phyloP scores from a whole-genome alignment of 2,797 vertebrate genomes.

The Periophthalmus magnuspinnatus region DNA sequence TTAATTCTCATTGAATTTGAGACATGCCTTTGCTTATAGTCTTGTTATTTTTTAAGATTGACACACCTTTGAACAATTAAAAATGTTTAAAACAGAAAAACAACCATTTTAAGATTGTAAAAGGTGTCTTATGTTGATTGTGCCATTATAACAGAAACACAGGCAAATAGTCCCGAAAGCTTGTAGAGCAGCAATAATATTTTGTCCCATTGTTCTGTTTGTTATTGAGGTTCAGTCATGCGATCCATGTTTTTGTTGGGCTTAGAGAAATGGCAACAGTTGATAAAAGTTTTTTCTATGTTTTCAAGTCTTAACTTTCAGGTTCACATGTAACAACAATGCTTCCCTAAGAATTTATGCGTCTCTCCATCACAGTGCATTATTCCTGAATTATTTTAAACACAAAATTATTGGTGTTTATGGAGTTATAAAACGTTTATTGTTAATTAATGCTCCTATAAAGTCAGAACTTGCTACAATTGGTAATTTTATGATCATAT shows the following conservation, averaged over 20 bases:
- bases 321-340: not conserved
- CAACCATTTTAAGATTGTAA: not conserved
- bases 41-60: not conserved
- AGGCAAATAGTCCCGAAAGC: not conserved
- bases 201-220: not conserved
- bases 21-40: not conserved
- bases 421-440: not conserved
- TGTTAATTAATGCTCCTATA: too few species aligned
- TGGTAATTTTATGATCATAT: too few species aligned
- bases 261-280: not conserved
- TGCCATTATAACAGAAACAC: not conserved
- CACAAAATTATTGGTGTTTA: not conserved
- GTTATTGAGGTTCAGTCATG: not conserved
- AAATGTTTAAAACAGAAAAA: not conserved
- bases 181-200: not conserved
- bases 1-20: conserved; percentile 21
- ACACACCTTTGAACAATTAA: not conserved
- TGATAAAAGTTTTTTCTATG: not conserved
- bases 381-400: not conserved
- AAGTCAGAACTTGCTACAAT: not conserved
- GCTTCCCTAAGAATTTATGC: not conserved
- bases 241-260: not conserved
- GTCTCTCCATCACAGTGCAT: not conserved
- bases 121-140: not conserved
- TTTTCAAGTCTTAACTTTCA: not conserved